Evolutionary conservation across 2,888 invertebrate species (phyloP).

Genomic region (Ceraclea dissimilis): DNA sequence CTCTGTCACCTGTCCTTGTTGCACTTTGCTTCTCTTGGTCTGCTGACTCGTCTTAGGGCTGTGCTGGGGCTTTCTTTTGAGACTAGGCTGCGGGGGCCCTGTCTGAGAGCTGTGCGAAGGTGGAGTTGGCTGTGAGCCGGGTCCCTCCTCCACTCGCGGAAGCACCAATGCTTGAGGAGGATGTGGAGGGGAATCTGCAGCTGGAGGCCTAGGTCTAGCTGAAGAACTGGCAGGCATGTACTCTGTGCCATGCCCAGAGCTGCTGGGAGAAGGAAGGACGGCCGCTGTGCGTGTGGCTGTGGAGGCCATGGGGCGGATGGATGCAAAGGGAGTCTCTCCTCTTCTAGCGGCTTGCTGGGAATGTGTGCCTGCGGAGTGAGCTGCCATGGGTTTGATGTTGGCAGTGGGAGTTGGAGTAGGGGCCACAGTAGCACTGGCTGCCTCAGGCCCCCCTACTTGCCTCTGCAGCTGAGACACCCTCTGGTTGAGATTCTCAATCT

Average conservation of each 20-base stretch:
- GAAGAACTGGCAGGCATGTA: constrained; percentile 83
- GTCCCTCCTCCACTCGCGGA: background rate
- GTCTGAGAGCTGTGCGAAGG: background rate
- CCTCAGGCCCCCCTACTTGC: constrained; percentile 52
- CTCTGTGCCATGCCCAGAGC: constrained; percentile 63
- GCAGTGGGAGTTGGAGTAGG: constrained; percentile 66
- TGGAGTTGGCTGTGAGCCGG: background rate
- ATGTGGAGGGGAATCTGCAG: constrained; percentile 56
- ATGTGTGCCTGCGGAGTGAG: constrained; percentile 34
- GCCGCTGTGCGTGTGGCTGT: constrained; percentile 64
- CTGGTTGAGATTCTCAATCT: constrained; percentile 65
- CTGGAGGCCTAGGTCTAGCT: constrained; percentile 53
- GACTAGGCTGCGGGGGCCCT: background rate
- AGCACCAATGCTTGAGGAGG: background rate
- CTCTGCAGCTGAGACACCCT: constrained; percentile 62
- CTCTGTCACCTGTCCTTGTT: constrained; percentile 28
- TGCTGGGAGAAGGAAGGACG: constrained; percentile 71
- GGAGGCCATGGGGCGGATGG: constrained; percentile 80
- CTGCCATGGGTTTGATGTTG: constrained; percentile 89
- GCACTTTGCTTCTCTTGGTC: background rate
- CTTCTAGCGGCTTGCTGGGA: constrained; percentile 54
- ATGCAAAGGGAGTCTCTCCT: constrained; percentile 80
- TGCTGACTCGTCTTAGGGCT: background rate
- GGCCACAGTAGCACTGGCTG: constrained; percentile 62
- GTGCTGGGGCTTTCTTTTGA: background rate